A percentile compares a stretch with the other conserved stretches of the same genome.
These are phyloP conservation scores for Napeogenes inachia DNA, from an alignment of 2,888 invertebrate species.

Conservation along the genomic window DNA sequence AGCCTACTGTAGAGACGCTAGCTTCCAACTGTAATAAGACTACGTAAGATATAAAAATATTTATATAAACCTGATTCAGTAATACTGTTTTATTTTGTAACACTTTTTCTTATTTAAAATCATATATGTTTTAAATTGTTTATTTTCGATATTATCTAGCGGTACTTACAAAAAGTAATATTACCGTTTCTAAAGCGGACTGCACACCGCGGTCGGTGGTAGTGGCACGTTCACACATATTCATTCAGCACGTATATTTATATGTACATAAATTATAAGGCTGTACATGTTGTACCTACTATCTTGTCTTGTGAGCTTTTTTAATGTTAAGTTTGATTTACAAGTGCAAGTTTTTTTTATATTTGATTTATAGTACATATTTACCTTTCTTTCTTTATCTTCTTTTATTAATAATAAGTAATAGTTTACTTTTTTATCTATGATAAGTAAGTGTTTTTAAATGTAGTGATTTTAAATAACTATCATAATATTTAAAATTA, in stretches of 20 bases:
- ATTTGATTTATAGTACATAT: too few relatives aligned
- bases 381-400: too few relatives aligned
- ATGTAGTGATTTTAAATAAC: too few relatives aligned
- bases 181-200: constrained; percentile 50
- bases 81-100: not conserved
- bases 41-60: not conserved
- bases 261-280: constrained; percentile 2
- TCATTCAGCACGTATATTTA: constrained; percentile 14
- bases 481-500: too few relatives aligned
- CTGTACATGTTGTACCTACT: too few relatives aligned
- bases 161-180: constrained; percentile 22
- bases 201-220: constrained; percentile 31
- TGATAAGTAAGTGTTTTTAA: too few relatives aligned
- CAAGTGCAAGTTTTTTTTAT: too few relatives aligned
- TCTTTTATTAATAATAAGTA: too few relatives aligned
- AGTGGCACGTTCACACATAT: constrained; percentile 13
- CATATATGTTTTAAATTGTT: constrained; percentile 8
- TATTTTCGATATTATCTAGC: constrained; percentile 18
- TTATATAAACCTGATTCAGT: not conserved
- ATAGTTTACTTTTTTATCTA: too few relatives aligned
- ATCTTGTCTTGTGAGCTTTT: too few relatives aligned
- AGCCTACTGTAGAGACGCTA: not conserved
- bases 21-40: not conserved
- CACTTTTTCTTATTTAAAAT: too few relatives aligned
- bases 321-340: too few relatives aligned